Evolutionary conservation across 1,140 invertebrate species (phyloP), one percentile per base, ranked within the genome.

Genomic region (Leptinotarsa undecemlineata): DNA sequence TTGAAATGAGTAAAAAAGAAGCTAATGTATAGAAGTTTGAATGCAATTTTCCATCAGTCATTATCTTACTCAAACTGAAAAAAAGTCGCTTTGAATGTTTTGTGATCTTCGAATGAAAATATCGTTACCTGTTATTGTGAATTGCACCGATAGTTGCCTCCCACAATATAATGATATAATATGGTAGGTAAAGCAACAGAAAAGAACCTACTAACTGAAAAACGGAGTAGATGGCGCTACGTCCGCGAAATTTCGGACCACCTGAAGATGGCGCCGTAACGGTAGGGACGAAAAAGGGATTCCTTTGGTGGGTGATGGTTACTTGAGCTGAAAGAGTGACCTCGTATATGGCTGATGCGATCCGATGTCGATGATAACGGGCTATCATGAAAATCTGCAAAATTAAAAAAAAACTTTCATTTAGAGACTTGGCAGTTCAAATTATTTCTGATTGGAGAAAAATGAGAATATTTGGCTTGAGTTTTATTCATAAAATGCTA

Each of bases 291-390:
- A 90, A 91, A 80, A 92, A 91, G 17, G 92, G 92, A 81, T 94
- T 94, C 62, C 91, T 86, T 81, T 94, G 92, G 80, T 94, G 93
- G 0, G 92, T 94, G 76, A 95, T 93, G 11, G 93, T 94, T 57
- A 94, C 93, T 85, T 94, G 93, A 3, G 93, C 93, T 4, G 92
- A 93, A 51, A 95, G 82, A 0, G 93, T 94, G 6, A 95, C 93
- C 85, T 95, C 92, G 84, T 93, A 95, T 76, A 95, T 93, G 6
- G 93, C 93, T 33, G 93, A 92, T 19, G 93, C 93, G 70, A 95
- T 95, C 33, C 93, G 88, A 82, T 95, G 93, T 4, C 93, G 87
- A 82, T 95, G 94, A 81, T 94, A 93, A 1, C 93, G 87, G 0
- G 93, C 93, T 74, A 95, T 95, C 76, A 92, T 90, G 62, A 94